Base-by-base conservation (phyloP, 2,113 vertebrate genomes). In the Emydocephalus ijimae region DNA sequence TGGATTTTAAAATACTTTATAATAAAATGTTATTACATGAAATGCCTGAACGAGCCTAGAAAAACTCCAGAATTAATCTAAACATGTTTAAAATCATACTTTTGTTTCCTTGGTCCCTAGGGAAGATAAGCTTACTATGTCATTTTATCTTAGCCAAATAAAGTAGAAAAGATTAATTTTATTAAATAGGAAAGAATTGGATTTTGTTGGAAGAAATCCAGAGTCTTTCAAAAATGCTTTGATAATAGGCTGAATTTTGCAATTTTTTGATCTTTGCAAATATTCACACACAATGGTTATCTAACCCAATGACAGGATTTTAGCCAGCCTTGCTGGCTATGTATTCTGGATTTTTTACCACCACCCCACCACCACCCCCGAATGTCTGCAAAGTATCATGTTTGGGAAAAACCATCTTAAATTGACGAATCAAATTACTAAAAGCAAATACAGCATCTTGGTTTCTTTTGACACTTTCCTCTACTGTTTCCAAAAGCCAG, bases 31-130 rank as follows among this genome's bases (percentile, higher is more conserved):
- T 89, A 91, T 92, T 95, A 91, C 90, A 64, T 61, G 85, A 55
- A 91, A 57, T 92, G 55, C 57, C 93, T 92, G 89, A 64, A 69
- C 14, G 45, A 64, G 45, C 64, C 85, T 89, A 81, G 94, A 90
- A 95, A 95, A 94, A 93, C 85, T 54, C 89, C 94, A 61, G 93
- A 81, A 85, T 24, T 81, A 94, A 92, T 87, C 91, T 50, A 86
- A 4, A 81, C 90, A 91, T 92, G 93, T 95, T 52, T 86, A 89
- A 95, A 94, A 87, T 0, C 1, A 54, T 56, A 45, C 59, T 89
- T 34, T 93, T 92, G 24, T 69, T 92, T 61, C 91, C 48, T 64
- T 93, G 85, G 89, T 39, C 56, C 94, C 92, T 94, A 88, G 54
- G 90, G 87, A 92, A 93, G 92, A 89, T n/a, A 87, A 93, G 93